Base-by-base conservation (phyloP, 2,888 invertebrate species). In the Bruchidius siliquastri region DNA sequence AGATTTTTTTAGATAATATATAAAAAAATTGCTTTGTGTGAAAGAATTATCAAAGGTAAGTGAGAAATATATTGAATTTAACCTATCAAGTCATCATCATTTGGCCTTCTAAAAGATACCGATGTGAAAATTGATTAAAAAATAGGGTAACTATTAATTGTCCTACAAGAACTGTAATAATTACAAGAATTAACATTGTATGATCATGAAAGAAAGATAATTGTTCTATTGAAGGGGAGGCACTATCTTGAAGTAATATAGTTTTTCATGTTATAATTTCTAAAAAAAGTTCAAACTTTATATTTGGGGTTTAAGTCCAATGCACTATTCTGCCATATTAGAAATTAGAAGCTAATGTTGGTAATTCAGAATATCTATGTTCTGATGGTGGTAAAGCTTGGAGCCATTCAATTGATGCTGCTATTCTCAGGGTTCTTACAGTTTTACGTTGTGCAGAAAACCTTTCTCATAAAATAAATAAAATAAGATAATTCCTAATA, bases 221-320 rank as follows among this genome's bases (percentile, higher is more conserved):
- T 88, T 91, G 90, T 90, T 91, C 90, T 89, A 92, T 92, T 86
- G 91, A 84, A 67, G 90, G 90, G 0, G 91, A 91, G 70, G 87
- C 86, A 80, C 89, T 86, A 87, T 92, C 89, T 90, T 91, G 91
- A 76, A 91, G 84, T 75, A 86, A 87, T 79, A 90, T 80, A 81
- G 88, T 88, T 77, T 88, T 88, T 89, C 90, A 90, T 80, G 89
- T 89, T 86, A 88, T 86, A 86, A 90, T 89, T 84, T 90, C 88
- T 90, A 89, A 90, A 88, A 89, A 90, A 90, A 89, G 88, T 86
- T 83, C 82, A 83, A 85, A 87, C 89, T 49, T 49, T 68, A 68
- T 68, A 21, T 68, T 68, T 68, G 68, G 87, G 89, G 88, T 88
- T 91, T 91, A 91, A 91, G 88, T 90, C 88, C 90, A 90, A 88